Evolutionary conservation across 2,888 invertebrate species (phyloP).

Genomic region (Andrena praecox): DNA sequence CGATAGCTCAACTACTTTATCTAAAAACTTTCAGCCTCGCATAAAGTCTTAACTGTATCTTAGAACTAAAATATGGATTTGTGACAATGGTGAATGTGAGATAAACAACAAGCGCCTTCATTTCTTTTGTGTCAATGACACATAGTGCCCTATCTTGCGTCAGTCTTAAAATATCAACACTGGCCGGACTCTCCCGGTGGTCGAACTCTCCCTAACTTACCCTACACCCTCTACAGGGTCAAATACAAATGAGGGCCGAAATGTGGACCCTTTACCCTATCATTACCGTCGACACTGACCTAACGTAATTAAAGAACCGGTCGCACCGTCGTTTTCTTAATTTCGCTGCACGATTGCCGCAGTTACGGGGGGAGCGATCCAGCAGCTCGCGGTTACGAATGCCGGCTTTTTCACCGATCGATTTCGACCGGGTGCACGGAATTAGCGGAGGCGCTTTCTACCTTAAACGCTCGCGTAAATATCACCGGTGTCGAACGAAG

Average conservation of each 20-base stretch:
- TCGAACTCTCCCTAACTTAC: too few relatives aligned
- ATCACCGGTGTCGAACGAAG: constrained; percentile 22
- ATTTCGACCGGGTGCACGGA: neutral
- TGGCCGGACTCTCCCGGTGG: too few relatives aligned
- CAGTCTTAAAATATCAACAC: too few relatives aligned
- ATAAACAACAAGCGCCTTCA: too few relatives aligned
- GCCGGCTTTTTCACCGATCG: constrained; percentile 1
- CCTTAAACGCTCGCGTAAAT: constrained; percentile 50
- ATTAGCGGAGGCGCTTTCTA: constrained; percentile 62
- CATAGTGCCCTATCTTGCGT: too few relatives aligned
- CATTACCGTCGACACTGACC: constrained; percentile 23
- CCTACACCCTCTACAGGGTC: too few relatives aligned
- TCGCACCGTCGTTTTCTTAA: constrained; percentile 22
- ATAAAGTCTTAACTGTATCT: too few relatives aligned
- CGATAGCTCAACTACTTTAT: too few relatives aligned
- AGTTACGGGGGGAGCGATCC: neutral
- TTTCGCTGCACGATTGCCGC: constrained; percentile 1
- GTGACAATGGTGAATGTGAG: too few relatives aligned
- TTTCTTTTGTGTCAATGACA: too few relatives aligned
- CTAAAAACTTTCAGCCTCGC: too few relatives aligned
- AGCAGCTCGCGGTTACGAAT: neutral
- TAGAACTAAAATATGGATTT: too few relatives aligned
- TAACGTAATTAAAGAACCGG: constrained; percentile 29
- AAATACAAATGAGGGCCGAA: neutral
- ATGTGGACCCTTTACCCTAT: constrained; percentile 13